phyloP scores from a whole-genome alignment of 2,888 invertebrate species.

The Rugalucina vietnamica region DNA sequence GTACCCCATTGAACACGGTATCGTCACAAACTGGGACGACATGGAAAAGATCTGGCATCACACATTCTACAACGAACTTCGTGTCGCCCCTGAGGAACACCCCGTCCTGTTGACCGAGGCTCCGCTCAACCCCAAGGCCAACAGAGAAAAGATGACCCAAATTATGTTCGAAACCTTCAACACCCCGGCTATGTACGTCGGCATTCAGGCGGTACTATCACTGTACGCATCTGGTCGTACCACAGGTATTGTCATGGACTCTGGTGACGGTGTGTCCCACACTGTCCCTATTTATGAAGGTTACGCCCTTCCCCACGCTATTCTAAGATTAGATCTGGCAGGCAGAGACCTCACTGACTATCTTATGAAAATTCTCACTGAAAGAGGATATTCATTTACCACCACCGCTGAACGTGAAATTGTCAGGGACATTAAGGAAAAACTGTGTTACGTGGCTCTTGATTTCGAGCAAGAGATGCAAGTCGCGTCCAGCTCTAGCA shows the following conservation, averaged over 20 bases:
- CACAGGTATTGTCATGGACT: conserved; percentile 86
- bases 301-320: conserved; percentile 97
- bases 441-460: conserved; percentile 79
- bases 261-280: conserved; percentile 97
- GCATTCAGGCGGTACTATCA: conserved; percentile 96
- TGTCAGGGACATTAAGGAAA: conserved; percentile 96
- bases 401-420: conserved; percentile 89
- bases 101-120: conserved; percentile 94
- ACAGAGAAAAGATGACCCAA: conserved; percentile 95
- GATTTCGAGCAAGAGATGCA: conserved; percentile 81
- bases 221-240: conserved; percentile 93
- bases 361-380: conserved; percentile 85
- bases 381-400: conserved; percentile 83
- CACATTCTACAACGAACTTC: conserved; percentile 82
- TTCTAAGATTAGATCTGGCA: conserved; percentile 81
- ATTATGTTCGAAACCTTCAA: conserved; percentile 89
- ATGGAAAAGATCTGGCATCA: conserved; percentile 83
- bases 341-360: conserved; percentile 78
- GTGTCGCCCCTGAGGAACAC: conserved; percentile 84
- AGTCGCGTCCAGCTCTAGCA: conserved; percentile 74
- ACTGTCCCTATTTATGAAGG: conserved; percentile 97
- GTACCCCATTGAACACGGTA: conserved; percentile 84
- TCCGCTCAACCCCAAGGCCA: conserved; percentile 95
- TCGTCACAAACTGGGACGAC: conserved; percentile 84
- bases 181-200: conserved; percentile 96